Evolutionary conservation across 2,797 vertebrate species (phyloP).

Genomic region (Ispidina picta): DNA sequence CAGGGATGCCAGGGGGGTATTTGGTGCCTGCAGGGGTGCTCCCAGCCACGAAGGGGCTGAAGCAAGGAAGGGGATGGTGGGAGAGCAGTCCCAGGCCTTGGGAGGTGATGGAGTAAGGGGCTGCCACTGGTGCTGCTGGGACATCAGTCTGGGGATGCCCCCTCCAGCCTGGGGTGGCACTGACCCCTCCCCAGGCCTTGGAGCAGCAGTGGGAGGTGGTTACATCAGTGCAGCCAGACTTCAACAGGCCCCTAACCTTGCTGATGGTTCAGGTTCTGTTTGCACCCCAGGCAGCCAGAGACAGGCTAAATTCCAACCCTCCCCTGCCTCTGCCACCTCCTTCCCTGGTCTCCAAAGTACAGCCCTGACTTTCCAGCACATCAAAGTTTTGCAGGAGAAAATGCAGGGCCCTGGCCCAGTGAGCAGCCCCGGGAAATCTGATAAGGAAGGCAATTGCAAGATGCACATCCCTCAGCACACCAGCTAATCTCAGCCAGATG

Average conservation of each 20-base stretch:
- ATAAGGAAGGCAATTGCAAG: not conserved
- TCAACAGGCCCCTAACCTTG: not conserved
- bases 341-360: not conserved
- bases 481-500: not conserved
- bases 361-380: not conserved
- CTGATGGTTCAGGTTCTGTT: not conserved
- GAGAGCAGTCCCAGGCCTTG: not conserved
- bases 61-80: not conserved
- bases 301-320: not conserved
- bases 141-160: not conserved
- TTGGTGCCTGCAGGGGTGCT: not conserved
- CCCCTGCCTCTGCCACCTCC: not conserved
- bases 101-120: not conserved
- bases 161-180: fast-evolving
- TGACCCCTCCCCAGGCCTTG: not conserved
- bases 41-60: not conserved
- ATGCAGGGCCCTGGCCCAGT: not conserved
- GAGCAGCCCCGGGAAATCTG: not conserved
- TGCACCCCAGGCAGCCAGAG: not conserved
- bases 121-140: not conserved
- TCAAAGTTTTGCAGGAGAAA: not conserved
- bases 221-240: not conserved
- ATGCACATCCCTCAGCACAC: slow-evolving; percentile 6
- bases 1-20: not conserved
- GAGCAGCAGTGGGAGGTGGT: not conserved